Base-by-base conservation (phyloP, 2,888 invertebrate genomes). In the Pachliopta kotzebuea region DNA sequence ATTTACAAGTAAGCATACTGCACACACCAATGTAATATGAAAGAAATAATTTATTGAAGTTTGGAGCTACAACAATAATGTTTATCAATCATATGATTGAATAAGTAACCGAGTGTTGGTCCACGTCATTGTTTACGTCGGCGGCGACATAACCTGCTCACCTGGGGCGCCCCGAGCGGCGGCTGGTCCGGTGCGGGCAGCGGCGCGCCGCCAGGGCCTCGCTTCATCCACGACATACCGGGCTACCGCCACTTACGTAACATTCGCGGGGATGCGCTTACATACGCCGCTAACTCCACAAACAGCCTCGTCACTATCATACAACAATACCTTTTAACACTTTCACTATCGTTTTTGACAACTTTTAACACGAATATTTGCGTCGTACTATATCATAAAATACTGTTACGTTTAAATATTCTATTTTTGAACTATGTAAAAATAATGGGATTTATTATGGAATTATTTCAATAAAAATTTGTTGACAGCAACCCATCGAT, bases 401-500 rank as follows among this genome's bases (percentile, higher is more conserved):
- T 9, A 18, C n/a, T 24, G 31, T 37, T 50, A 45, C 45, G 21
- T 56, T 20, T 26, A 58, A 26, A 37, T 60, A 26, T 21, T 42
- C 55, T 56, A 18, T 20, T 56, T 60, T 26, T 18, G 17, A 24
- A n/a, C 31, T 17, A 53, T 45, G 54, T 29, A 14, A 18, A 59
- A 53, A 24, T 31, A 70, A 68, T 17, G 69, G 67, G 70, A 72
- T 74, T 75, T 78, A 78, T 76, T 82, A 78, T 77, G 74, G 74
- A 80, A 78, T 77, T 80, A 80, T 78, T 82, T 81, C 74, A 77
- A 73, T 76, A 75, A 78, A 72, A 83, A 82, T 78, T 81, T 84
- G 79, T 88, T 90, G 90, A 90, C 90, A 88, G 85, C 80, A 83
- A 75, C 75, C 85, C 87, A 90, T 90, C 89, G 91, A 92, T 90